Conservation (phyloP, 2,113 vertebrate species). For the Ifrita kowaldi region DNA sequence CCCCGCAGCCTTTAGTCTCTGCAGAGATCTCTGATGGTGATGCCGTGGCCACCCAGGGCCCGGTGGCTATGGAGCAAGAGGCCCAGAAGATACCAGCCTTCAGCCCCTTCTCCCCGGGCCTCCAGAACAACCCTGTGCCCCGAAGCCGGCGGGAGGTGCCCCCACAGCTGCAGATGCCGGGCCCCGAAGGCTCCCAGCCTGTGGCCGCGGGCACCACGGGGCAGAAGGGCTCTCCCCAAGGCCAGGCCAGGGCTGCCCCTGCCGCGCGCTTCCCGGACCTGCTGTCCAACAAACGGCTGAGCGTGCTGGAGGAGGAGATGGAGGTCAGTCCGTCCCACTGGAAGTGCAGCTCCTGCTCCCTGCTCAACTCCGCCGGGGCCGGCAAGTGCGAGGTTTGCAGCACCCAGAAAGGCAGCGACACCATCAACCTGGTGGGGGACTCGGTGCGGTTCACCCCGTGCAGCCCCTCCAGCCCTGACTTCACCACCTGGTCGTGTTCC, state of each 20-base stretch:
- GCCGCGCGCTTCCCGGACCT: conserved; percentile 69
- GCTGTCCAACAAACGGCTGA: conserved; percentile 84
- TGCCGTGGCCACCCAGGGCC: conserved; percentile 54
- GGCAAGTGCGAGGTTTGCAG: conserved; percentile 78
- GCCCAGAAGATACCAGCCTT: conserved; percentile 66
- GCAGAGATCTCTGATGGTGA: conserved; percentile 80
- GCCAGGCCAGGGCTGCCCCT: conserved; percentile 56
- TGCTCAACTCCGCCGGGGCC: conserved; percentile 42
- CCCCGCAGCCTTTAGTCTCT: conserved; percentile 50
- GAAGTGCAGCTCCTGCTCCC: conserved; percentile 83
- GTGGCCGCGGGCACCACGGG: not conserved
- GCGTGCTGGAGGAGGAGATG: conserved; percentile 86
- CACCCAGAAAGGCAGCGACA: conserved; percentile 71
- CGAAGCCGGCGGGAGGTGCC: conserved; percentile 93
- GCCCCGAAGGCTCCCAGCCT: conserved; percentile 71
- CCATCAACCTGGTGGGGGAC: conserved; percentile 88
- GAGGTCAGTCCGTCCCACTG: conserved; percentile 69
- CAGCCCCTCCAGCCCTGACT: conserved; percentile 92
- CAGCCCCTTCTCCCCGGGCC: conserved; percentile 77
- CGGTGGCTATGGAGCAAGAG: conserved; percentile 69
- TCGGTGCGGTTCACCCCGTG: conserved; percentile 88
- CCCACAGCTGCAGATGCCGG: conserved; percentile 77
- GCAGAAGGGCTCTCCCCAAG: conserved; percentile 72
- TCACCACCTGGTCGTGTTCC: conserved; percentile 92
- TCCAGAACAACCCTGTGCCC: conserved; percentile 95